Percentiles rank a stretch among this genome's conserved stretches.
These are phyloP conservation scores for Oreochromis tanganicae DNA, from an alignment of 2,113 vertebrate species.

Conservation along the genomic window DNA sequence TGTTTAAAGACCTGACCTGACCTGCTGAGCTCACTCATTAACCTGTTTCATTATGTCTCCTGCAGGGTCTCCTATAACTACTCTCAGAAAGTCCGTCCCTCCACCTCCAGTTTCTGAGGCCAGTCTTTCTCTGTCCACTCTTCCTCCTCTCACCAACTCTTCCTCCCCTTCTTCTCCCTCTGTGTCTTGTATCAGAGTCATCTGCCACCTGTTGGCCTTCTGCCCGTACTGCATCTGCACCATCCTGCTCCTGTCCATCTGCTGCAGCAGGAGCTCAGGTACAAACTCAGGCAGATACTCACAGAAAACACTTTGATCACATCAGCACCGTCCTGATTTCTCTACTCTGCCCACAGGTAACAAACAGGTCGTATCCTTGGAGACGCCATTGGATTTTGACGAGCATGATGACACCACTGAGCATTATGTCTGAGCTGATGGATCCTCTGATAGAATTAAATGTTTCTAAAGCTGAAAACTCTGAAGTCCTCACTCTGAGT, in stretches of 20 bases:
- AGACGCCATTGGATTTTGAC: accelerated
- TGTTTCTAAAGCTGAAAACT: background rate
- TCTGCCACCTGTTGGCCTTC: background rate
- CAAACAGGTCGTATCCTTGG: background rate
- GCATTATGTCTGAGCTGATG: accelerated
- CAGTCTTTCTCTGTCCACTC: background rate
- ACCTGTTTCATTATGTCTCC: background rate
- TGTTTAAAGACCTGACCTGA: background rate
- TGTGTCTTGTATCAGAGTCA: background rate
- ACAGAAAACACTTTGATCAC: background rate
- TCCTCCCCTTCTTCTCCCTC: background rate
- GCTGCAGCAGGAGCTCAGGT: background rate
- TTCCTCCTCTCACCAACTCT: background rate
- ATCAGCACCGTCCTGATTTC: background rate
- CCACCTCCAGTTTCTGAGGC: background rate
- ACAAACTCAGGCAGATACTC: background rate
- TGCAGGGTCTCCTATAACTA: background rate
- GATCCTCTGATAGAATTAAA: background rate
- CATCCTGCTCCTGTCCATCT: background rate
- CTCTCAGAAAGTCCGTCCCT: background rate
- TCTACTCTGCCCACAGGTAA: background rate
- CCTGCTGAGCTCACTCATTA: background rate
- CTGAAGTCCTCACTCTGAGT: background rate
- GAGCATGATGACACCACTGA: background rate
- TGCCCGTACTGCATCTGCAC: background rate